phyloP scores from a whole-genome alignment of 2,113 vertebrate species.

The Pangasianodon hypophthalmus region DNA sequence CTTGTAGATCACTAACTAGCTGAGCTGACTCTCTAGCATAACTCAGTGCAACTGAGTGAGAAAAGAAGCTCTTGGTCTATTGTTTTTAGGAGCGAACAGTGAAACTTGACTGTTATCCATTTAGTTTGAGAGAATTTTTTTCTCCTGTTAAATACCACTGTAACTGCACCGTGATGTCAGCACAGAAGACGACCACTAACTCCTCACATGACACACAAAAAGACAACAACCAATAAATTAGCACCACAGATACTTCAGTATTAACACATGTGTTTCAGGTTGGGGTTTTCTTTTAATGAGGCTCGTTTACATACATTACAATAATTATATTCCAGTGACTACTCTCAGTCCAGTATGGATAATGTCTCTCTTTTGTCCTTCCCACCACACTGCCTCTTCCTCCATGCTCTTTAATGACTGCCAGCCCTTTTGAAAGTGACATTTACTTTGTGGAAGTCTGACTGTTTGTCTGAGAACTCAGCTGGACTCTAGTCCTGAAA shows the following conservation, averaged over 20 bases:
- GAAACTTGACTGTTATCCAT: not conserved
- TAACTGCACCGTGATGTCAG: not conserved
- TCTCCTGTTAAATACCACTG: not conserved
- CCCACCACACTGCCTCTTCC: conserved; percentile 5
- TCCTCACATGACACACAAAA: not conserved
- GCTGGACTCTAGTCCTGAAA: conserved; percentile 19
- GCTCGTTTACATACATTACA: not conserved
- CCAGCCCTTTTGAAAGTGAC: conserved; percentile 25
- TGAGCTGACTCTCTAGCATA: not conserved
- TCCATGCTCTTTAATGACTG: conserved; percentile 27
- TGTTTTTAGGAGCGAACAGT: not conserved
- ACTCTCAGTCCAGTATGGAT: not conserved
- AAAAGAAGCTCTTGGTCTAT: not conserved
- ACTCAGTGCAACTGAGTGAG: not conserved
- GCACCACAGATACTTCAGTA: not conserved
- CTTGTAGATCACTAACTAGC: not conserved
- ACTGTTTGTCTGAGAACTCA: conserved; percentile 38
- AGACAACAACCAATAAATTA: not conserved
- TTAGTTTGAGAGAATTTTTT: not conserved
- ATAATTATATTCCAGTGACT: not conserved
- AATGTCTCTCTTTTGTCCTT: not conserved
- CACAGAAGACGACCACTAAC: not conserved
- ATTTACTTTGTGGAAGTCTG: conserved; percentile 39
- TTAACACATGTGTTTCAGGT: not conserved
- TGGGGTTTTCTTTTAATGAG: not conserved